Base-by-base conservation (phyloP, 2,797 vertebrate species). In the Peromyscus nudipes region DNA sequence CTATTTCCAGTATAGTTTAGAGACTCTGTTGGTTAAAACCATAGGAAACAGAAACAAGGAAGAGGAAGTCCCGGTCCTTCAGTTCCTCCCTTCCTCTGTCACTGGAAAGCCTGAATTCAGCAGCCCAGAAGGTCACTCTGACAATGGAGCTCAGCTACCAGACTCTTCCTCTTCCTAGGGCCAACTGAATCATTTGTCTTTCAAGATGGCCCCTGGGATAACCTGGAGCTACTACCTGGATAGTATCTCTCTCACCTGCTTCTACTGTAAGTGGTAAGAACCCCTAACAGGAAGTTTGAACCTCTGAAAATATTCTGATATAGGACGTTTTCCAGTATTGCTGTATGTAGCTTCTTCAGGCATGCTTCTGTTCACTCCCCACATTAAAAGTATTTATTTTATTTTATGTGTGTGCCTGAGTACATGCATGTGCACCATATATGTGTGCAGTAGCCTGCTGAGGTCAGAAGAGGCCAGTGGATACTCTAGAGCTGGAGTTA, bases 221-320 rank as follows among this genome's bases (percentile, higher is more conserved):
- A 43, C 29, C 40, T 71, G 75, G 52, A 81, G n/a, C 55, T 75
- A 52, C 49, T 16, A 34, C 19, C 21, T 34, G 14, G 49, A 40
- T 40, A 75, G 37, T 4, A 93, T 34, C 2, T 34, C 25, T 65
- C 90, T 49, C 21, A 17, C 27, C 25, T 80, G 6, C 19, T 94
- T 89, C 31, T 21, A 21, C 57, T 52, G 21, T 14, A 14, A 27
- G 6, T 12, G 29, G 8, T 64, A 43, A 79, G 34, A 37, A 52
- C 34, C 12, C 40, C 37, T 16, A 64, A 11, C 3, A 4, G 11
- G 19, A 76, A 11, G 10, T 93, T 62, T 91, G 19, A 52, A 55
- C 91, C 69, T 90, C 73, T 94, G 76, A 87, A 89, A 75, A 16
- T 29, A 19, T 80, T 91, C 71, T 90, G 65, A 67, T 82, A 12